Evolutionary conservation across 2,113 vertebrate genomes (phyloP), one percentile per base, ranked within the genome.

Genomic region (Ploceus nigricollis): DNA sequence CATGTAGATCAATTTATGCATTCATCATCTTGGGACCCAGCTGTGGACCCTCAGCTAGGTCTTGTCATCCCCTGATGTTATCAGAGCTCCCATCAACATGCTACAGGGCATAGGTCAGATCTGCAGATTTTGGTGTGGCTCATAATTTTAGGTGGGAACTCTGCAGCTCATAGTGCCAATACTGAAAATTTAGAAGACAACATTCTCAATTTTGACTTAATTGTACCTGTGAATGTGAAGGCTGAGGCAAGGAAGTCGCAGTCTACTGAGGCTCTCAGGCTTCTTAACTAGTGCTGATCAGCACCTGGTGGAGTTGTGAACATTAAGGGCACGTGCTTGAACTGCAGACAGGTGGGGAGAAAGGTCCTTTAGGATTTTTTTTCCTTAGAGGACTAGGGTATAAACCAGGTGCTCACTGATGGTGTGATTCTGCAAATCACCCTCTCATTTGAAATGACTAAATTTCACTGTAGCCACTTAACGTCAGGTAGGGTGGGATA

Each of bases 351-450:
- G 50, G 6, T 45, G 11, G 13, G 18, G 24, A 40, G 9, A 27
- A 58, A 47, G 21, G 25, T 33, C 8, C 7, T 39, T 45, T 24
- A 13, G 20, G 15, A 40, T 4, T 64, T 68, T 86, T 86, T 57
- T 54, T 79, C 31, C 15, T 15, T 53, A 15, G 39, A 69, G 39
- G 15, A 84, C 2, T 8, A n/a, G 44, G 21, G 31, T 8, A 1
- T 40, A 78, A 78, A 45, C 23, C 0, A 9, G 75, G 24, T 63
- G 20, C 21, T 84, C 0, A 0, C 17, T 57, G 45, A 12, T 50
- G 9, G 21, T 64, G 33, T 70, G 40, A 15, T 57, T 85, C 30
- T 95, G 42, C 39, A 72, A 58, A 66, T 77, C 1, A 3, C 48
- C 24, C 4, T 2, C 33, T 48, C 14, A 3, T 37, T 87, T 61